A percentile compares a stretch with the other conserved stretches of the same genome.
These are phyloP conservation scores for Drosophila antonietae DNA, from an alignment of 2,888 invertebrate genomes.

Conservation along the genomic window DNA sequence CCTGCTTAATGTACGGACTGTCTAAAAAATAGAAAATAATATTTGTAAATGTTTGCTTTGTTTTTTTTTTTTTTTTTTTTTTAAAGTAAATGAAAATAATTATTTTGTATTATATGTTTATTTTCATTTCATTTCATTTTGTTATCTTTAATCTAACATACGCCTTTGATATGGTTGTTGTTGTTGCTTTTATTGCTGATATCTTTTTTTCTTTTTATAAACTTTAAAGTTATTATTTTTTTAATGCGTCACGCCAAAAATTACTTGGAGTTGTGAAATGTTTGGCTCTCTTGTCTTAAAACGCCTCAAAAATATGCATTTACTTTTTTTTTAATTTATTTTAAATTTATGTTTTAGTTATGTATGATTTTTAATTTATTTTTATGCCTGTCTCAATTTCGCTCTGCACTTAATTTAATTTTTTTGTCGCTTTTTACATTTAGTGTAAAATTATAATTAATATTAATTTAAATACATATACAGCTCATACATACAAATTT, in stretches of 20 bases:
- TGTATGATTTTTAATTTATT: slow-evolving; percentile 22
- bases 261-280: slow-evolving; percentile 76
- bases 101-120: slow-evolving; percentile 31
- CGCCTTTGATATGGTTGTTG: slow-evolving; percentile 83
- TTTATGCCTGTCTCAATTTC: slow-evolving; percentile 46
- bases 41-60: not conserved
- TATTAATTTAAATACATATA: slow-evolving; percentile 77
- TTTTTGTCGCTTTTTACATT: slow-evolving; percentile 67
- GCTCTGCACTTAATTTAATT: slow-evolving; percentile 56
- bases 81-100: slow-evolving; percentile 40
- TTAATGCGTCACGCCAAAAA: slow-evolving; percentile 61
- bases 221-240: slow-evolving; percentile 37
- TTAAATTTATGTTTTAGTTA: slow-evolving; percentile 23
- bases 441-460: slow-evolving; percentile 78
- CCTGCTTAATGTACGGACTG: slow-evolving; percentile 41
- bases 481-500: slow-evolving; percentile 76
- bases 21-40: slow-evolving; percentile 20
- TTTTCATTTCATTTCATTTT: slow-evolving; percentile 38
- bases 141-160: slow-evolving; percentile 75
- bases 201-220: slow-evolving; percentile 52
- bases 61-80: slow-evolving; percentile 1
- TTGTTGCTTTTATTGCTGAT: slow-evolving; percentile 83
- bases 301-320: slow-evolving; percentile 75
- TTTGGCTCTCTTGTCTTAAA: slow-evolving; percentile 73
- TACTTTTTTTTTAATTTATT: slow-evolving; percentile 32